These are phyloP conservation scores for Mercenaria mercenaria DNA, from an alignment of 1,140 invertebrate species.

Conservation along the genomic window DNA sequence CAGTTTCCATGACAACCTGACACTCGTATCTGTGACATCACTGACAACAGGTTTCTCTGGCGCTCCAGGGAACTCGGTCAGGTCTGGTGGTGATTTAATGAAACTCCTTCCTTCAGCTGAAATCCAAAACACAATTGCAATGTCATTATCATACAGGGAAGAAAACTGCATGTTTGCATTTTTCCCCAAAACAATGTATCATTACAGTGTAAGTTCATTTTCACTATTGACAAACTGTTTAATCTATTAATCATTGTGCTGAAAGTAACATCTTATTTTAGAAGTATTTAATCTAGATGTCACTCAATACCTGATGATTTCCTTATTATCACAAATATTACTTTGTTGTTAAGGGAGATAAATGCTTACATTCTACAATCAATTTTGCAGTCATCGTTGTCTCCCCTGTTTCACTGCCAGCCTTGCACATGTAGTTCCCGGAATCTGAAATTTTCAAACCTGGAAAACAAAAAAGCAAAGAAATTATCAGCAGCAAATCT, in stretches of 20 bases:
- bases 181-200: no score
- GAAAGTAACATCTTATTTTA: no score
- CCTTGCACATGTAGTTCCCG: conserved; percentile 89
- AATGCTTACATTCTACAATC: conserved; percentile 87
- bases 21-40: conserved; percentile 92
- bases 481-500: neutral
- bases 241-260: no score
- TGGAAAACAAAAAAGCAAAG: conserved; percentile 73
- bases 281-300: no score
- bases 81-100: conserved; percentile 28
- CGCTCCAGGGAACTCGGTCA: conserved; percentile 90
- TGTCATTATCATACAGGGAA: no score
- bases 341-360: no score
- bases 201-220: no score
- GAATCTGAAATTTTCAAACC: conserved; percentile 90
- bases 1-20: conserved; percentile 92
- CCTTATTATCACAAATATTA: no score
- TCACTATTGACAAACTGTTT: no score
- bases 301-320: no score
- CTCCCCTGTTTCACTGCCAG: conserved; percentile 92
- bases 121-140: no score
- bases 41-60: conserved; percentile 92
- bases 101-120: neutral
- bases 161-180: no score
- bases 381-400: conserved; percentile 93